Percentiles rank a stretch among this genome's conserved stretches.
Conservation (phyloP, 2,888 invertebrate genomes). For the Euplagia quadripunctaria region DNA sequence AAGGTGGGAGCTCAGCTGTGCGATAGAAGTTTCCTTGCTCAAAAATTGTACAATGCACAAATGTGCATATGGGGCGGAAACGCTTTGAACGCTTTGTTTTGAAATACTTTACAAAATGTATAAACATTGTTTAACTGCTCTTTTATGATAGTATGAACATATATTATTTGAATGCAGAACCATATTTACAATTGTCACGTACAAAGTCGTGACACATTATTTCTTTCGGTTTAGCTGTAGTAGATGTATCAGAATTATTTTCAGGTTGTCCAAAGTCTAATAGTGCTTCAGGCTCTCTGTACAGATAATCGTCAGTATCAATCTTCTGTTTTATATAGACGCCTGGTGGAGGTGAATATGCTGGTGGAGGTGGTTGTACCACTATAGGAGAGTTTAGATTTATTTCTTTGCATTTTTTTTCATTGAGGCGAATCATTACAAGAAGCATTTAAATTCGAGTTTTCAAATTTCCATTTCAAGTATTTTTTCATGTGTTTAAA, state of each 20-base stretch:
- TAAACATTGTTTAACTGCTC: not conserved
- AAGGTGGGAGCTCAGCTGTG: not conserved
- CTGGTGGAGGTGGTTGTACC: not conserved
- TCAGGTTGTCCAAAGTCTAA: not conserved
- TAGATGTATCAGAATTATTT: not conserved
- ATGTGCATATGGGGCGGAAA: not conserved
- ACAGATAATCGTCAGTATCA: not conserved
- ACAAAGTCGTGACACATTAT: slow-evolving; percentile 3
- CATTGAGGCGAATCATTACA: not conserved
- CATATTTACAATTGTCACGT: not conserved
- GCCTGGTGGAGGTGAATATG: not conserved
- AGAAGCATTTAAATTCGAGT: not conserved
- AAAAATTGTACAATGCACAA: slow-evolving; percentile 6
- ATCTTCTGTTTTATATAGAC: not conserved
- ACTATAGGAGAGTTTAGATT: not conserved
- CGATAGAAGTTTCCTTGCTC: not conserved
- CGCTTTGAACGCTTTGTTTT: not conserved
- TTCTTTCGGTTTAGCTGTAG: not conserved
- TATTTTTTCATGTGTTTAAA: not conserved
- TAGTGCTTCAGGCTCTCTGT: not conserved
- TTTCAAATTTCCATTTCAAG: not conserved
- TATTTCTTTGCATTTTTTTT: not conserved
- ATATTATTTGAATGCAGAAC: not conserved
- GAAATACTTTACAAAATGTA: not conserved
- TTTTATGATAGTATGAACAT: not conserved